These are phyloP conservation scores for Aphelenchoides fujianensis DNA, from an alignment of 1,140 invertebrate species.

Conservation along the genomic window DNA sequence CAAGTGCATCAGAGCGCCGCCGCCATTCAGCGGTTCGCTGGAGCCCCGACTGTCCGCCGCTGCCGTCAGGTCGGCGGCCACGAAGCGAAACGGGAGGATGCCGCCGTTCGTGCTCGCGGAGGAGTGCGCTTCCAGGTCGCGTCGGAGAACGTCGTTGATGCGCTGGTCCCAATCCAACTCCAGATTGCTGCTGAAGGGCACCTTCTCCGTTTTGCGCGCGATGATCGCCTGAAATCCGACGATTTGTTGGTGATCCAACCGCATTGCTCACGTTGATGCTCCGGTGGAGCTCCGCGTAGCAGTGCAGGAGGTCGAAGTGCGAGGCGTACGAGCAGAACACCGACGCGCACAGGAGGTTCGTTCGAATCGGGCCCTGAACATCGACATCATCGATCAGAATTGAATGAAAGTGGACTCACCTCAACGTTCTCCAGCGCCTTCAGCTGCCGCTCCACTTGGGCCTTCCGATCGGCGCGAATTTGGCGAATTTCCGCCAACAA, in stretches of 20 bases:
- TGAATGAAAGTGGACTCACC: conserved; percentile 16
- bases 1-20: not conserved
- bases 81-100: too few species aligned
- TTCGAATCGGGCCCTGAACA: conserved; percentile 41
- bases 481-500: not conserved
- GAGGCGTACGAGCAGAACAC: conserved; percentile 61
- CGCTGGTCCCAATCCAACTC: not conserved
- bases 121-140: not conserved
- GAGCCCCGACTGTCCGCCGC: too few species aligned
- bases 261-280: conserved; percentile 27
- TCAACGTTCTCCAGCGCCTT: conserved; percentile 4
- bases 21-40: not conserved
- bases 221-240: conserved; percentile 25
- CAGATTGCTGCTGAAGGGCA: conserved; percentile 4
- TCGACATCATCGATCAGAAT: conserved; percentile 23
- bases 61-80: too few species aligned
- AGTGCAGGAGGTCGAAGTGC: conserved; percentile 56
- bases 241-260: too few species aligned
- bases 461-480: not conserved
- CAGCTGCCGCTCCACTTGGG: not conserved
- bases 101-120: not conserved
- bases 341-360: conserved; percentile 50
- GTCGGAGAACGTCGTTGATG: not conserved
- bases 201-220: conserved; percentile 10
- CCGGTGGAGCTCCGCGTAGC: conserved; percentile 30